Base-by-base conservation (phyloP, 2,888 invertebrate genomes). In the Dryobota labecula region DNA sequence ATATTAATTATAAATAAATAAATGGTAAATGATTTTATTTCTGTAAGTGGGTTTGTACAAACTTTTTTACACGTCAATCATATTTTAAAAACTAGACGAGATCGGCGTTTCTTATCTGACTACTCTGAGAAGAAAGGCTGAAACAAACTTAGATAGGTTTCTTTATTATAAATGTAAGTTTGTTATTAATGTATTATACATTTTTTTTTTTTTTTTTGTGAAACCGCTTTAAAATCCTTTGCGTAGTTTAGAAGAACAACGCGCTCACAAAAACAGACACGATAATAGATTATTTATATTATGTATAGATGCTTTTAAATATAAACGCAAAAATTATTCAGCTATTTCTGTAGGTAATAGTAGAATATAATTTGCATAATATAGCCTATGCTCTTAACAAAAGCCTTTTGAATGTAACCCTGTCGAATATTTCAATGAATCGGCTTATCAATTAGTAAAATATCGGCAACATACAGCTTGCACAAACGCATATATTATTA, bases 401-500 rank as follows among this genome's bases (percentile, higher is more conserved):
- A 89, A 80, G 73, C 76, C 57, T 74, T 86, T 87, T 72, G 84
- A 88, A 87, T 83, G 85, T 85, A 86, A 88, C 89, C 89, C 88
- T 87, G 84, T 86, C 84, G 81, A 85, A 80, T 80, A 80, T 78
- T 78, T 86, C 85, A 88, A 85, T 86, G 74, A 86, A 85, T 87
- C 84, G 83, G 89, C 90, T 91, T 92, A 92, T 91, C 92, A 92
- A 93, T 93, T 92, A 92, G 87, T 85, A 78, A 86, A 90, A 89
- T 90, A 91, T 90, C 87, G 88, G 86, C 85, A 84, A 76, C 80
- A 80, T 85, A 85, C 93, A 94, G 94, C 93, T 93, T 94, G 92
- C 92, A 78, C 87, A 88, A 93, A 93, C 93, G 93, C 92, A 94
- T 93, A 94, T 93, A 91, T 93, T 94, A 94, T 94, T 94, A 94